These are phyloP conservation scores for Drosophila obscura DNA, from an alignment of 1,140 invertebrate genomes.

Conservation along the genomic window DNA sequence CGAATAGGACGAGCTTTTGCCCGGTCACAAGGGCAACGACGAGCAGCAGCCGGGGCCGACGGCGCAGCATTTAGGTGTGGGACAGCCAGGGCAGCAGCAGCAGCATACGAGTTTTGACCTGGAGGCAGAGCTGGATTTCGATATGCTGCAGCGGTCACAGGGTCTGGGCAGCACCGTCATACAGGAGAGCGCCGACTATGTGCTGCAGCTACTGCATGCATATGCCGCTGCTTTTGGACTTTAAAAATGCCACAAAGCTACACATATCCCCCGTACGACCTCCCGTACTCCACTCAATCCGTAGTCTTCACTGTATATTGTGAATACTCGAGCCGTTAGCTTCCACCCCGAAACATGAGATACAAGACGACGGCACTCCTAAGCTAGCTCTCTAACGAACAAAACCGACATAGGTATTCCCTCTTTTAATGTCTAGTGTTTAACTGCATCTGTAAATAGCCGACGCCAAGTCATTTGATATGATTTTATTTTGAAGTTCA, in stretches of 20 bases:
- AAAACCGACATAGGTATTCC: constrained; percentile 23
- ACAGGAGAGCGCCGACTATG: constrained; percentile 71
- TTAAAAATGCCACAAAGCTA: constrained; percentile 41
- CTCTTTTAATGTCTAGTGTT: constrained; percentile 41
- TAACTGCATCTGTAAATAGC: constrained; percentile 57
- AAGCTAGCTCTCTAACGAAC: constrained; percentile 12
- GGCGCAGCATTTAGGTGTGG: constrained; percentile 7
- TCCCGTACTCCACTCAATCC: constrained; percentile 1
- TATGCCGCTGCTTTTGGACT: constrained; percentile 69
- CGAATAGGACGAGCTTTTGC: constrained; percentile 80
- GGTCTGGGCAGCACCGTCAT: constrained; percentile 67
- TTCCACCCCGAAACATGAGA: constrained; percentile 12
- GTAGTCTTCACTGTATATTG: constrained; percentile 26
- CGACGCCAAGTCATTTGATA: constrained; percentile 73
- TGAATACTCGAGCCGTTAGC: background rate
- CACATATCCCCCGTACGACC: constrained; percentile 42
- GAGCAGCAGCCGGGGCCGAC: constrained; percentile 22
- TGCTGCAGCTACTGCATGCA: constrained; percentile 65
- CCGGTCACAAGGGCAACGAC: constrained; percentile 50
- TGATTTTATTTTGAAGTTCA: constrained; percentile 59
- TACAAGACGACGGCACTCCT: constrained; percentile 9
- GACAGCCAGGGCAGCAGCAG: constrained; percentile 17
- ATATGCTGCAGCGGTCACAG: constrained; percentile 59
- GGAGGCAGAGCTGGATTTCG: constrained; percentile 40
- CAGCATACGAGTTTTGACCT: constrained; percentile 5